Conservation (phyloP, 2,888 invertebrate species). For the Hemistola chrysoprasaria region DNA sequence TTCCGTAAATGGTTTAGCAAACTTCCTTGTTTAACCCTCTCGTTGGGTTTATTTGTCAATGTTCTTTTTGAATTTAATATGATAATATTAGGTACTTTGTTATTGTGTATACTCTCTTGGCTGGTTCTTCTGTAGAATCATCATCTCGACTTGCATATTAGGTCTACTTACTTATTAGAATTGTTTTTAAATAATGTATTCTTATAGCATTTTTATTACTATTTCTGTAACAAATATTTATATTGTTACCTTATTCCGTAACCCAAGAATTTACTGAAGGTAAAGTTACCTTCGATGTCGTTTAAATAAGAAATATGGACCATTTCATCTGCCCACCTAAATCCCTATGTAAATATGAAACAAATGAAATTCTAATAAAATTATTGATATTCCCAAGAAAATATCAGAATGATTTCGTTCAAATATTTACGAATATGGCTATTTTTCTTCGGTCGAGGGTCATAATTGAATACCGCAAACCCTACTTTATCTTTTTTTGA, state of each 20-base stretch:
- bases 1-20: constrained; percentile 1
- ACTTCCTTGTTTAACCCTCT: not conserved
- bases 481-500: constrained; percentile 46
- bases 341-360: constrained; percentile 11
- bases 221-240: too few relatives aligned
- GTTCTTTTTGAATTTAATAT: too few relatives aligned
- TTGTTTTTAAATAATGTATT: too few relatives aligned
- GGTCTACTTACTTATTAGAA: too few relatives aligned
- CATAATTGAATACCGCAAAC: constrained; percentile 46
- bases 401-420: constrained; percentile 37
- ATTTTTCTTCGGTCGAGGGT: constrained; percentile 49
- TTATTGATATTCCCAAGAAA: constrained; percentile 17
- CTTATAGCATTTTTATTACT: too few relatives aligned
- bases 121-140: too few relatives aligned
- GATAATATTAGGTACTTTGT: too few relatives aligned
- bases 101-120: too few relatives aligned
- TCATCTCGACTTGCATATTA: too few relatives aligned
- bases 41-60: too few relatives aligned
- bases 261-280: too few relatives aligned
- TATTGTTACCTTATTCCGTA: not conserved
- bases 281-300: not conserved
- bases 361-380: constrained; percentile 15
- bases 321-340: constrained; percentile 4
- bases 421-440: constrained; percentile 48
- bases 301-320: constrained; percentile 3